Conservation (phyloP, 1,140 invertebrate genomes). For the Armadillidium nasatum region DNA sequence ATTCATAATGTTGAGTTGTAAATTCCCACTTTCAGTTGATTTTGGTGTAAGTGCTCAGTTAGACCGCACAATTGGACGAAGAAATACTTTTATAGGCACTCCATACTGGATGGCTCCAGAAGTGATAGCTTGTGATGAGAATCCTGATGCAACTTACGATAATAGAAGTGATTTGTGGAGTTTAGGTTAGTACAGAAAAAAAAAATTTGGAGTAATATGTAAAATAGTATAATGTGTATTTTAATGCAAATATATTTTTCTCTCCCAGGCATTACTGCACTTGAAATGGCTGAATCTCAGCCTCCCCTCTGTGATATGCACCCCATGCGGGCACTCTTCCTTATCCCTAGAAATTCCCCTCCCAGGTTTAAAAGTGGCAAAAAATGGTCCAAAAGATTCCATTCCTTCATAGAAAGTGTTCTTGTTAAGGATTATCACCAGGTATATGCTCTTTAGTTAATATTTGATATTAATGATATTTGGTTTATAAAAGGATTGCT, state of each 20-base stretch:
- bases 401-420: constrained; percentile 65
- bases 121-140: constrained; percentile 99
- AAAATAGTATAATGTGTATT: too few relatives aligned
- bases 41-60: constrained; percentile 99
- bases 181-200: constrained; percentile 57
- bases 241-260: too few relatives aligned
- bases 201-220: too few relatives aligned
- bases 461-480: too few relatives aligned
- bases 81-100: constrained; percentile 99
- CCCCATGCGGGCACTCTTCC: constrained; percentile 97
- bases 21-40: constrained; percentile 79
- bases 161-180: constrained; percentile 98
- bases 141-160: constrained; percentile 99
- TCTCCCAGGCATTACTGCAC: constrained; percentile 76
- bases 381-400: constrained; percentile 97
- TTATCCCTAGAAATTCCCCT: constrained; percentile 95
- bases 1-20: constrained; percentile 46
- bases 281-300: constrained; percentile 99
- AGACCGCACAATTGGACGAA: constrained; percentile 94
- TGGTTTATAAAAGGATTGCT: too few relatives aligned
- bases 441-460: too few relatives aligned
- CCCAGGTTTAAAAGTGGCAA: constrained; percentile 89
- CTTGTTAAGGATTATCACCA: constrained; percentile 57
- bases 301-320: constrained; percentile 98
- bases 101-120: constrained; percentile 95